These are phyloP conservation scores for Rhabdomys pumilio DNA, from an alignment of 2,797 vertebrate species.

Conservation along the genomic window DNA sequence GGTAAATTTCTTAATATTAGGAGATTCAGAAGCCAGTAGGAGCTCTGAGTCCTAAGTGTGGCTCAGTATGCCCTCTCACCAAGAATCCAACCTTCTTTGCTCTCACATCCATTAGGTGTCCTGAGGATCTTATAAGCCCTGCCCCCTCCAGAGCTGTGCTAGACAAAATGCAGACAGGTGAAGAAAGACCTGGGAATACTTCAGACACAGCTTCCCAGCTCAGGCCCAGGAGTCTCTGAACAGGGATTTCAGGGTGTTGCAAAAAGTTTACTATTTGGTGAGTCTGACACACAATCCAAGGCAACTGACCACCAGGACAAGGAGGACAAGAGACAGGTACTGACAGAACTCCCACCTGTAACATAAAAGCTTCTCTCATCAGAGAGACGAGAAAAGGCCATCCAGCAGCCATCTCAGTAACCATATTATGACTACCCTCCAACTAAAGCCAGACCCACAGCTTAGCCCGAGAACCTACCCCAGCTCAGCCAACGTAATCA, in stretches of 20 bases:
- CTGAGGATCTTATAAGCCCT: not conserved
- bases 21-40: slow-evolving; percentile 9
- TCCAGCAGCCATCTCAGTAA: not conserved
- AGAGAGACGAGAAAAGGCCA: not conserved
- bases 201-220: not conserved
- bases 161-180: fast-evolving
- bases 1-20: not conserved
- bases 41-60: not conserved
- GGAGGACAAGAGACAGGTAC: not conserved
- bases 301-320: not conserved
- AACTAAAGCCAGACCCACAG: not conserved
- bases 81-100: not conserved
- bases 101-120: not conserved
- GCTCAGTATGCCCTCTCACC: not conserved
- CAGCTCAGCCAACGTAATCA: not conserved
- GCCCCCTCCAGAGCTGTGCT: not conserved
- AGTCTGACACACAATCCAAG: not conserved
- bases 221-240: not conserved
- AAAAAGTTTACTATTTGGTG: too few relatives aligned
- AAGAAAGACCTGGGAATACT: too few relatives aligned
- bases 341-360: not conserved
- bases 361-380: not conserved
- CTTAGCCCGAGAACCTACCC: not conserved
- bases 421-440: fast-evolving
- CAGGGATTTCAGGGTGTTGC: not conserved